These are phyloP conservation scores for Xestia ashworthii DNA, from an alignment of 2,888 invertebrate genomes.

Conservation along the genomic window DNA sequence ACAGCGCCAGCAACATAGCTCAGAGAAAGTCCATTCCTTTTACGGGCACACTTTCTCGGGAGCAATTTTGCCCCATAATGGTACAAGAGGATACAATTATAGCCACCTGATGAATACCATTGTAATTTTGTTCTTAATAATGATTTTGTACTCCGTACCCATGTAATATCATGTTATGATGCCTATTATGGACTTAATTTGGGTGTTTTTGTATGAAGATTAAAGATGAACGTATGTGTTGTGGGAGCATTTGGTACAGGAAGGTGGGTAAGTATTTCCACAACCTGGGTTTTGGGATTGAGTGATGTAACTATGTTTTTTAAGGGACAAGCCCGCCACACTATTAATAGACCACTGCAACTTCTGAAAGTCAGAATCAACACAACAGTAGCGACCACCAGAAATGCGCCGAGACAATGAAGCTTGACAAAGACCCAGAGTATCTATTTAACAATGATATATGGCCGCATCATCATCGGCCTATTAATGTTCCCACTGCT, in stretches of 20 bases:
- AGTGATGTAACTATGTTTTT: background rate
- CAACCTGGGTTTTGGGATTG: background rate
- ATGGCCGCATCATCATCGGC: too few relatives aligned
- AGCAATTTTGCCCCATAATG: conserved; percentile 69
- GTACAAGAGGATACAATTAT: conserved; percentile 66
- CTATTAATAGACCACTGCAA: too few relatives aligned
- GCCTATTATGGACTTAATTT: conserved; percentile 47
- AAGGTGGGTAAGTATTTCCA: background rate
- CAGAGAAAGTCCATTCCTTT: conserved; percentile 65
- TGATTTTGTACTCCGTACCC: conserved; percentile 45
- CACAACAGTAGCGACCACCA: too few relatives aligned
- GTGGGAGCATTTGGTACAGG: background rate
- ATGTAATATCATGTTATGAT: conserved; percentile 47
- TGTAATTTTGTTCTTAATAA: conserved; percentile 64
- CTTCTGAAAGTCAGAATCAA: too few relatives aligned
- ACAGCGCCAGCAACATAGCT: conserved; percentile 38
- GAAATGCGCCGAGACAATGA: too few relatives aligned
- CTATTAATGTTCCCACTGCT: too few relatives aligned
- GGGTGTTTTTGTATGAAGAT: conserved; percentile 33
- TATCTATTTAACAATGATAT: too few relatives aligned
- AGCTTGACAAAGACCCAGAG: too few relatives aligned
- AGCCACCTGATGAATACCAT: conserved; percentile 60
- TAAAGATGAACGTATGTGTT: background rate
- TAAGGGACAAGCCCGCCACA: too few relatives aligned
- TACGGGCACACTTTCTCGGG: conserved; percentile 66